Percentiles rank a stretch among this genome's conserved stretches.
Conservation (phyloP, 2,113 vertebrate species). For the Morone saxatilis region DNA sequence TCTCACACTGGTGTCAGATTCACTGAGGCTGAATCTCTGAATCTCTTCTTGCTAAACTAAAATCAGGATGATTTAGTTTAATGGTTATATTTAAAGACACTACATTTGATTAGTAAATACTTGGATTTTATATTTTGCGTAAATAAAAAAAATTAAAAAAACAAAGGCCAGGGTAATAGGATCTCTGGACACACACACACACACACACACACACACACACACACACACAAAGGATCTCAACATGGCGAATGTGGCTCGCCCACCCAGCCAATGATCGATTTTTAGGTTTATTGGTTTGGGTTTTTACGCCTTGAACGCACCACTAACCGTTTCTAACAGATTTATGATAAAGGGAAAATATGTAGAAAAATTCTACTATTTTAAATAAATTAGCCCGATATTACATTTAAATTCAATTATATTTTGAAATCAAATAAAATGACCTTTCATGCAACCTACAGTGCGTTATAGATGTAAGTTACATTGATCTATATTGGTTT, state of each 20-base stretch:
- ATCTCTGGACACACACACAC: constrained; percentile 23
- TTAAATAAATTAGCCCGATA: neutral
- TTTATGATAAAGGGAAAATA: neutral
- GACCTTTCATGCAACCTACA: neutral
- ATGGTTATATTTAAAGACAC: neutral
- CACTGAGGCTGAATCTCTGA: neutral
- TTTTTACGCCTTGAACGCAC: constrained; percentile 31
- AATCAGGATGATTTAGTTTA: neutral
- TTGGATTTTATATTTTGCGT: neutral
- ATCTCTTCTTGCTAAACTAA: neutral
- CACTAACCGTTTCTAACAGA: neutral
- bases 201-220: constrained; percentile 32
- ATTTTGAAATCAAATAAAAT: neutral
- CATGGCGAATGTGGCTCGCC: constrained; percentile 53
- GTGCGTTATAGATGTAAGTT: neutral
- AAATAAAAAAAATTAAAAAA: neutral
- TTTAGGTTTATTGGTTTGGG: constrained; percentile 35
- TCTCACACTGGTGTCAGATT: constrained; percentile 23
- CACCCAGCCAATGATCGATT: constrained; percentile 47
- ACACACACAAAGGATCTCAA: constrained; percentile 56
- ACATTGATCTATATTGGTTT: neutral
- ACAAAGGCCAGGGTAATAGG: constrained; percentile 9
- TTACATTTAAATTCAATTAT: neutral
- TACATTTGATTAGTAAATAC: neutral
- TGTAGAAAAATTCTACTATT: neutral